Base-by-base conservation (phyloP, 2,888 invertebrate species). In the Pherbina coryleti region DNA sequence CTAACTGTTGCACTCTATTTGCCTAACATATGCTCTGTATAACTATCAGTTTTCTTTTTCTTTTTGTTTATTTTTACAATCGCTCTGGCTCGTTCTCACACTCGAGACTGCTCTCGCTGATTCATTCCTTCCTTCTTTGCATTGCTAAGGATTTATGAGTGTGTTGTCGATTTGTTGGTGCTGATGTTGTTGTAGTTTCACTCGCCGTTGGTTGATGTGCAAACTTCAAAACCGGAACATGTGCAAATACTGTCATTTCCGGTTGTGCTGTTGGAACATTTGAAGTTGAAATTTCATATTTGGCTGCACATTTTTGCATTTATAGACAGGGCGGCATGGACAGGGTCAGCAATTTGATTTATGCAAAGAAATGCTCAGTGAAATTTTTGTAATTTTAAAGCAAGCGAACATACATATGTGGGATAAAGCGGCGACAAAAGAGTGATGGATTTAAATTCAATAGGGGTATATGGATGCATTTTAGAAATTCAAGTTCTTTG, bases 1-100 rank as follows among this genome's bases (percentile, higher is more conserved):
- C 49, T 37, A 75, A 75, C 75, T 75, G 75, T 75, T 75, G 75
- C 75, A 55, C 67, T 74, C 53, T 49, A 31, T 49, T 37, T 60
- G 55, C 49, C 74, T 25, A 37, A 49, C 74, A 44, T 64, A 49
- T 19, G 49, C 34, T 51, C 0, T 25, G 19, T 25, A 17, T n/a
- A 9, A 31, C 28, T 5, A 28, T 17, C 3, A n/a, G 0, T 19
- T 34, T 14, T 17, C 64, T 71, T 19, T n/a, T 44, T 44, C 19
- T 66, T 66, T 19, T 66, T 9, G 19, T 25, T 60, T 19, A 22
- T 14, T 28, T 60, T 28, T 60, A n/a, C n/a, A n/a, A n/a, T n/a
- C 17, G 19, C 55, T 17, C 1, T 5, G 5, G 9, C 55, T 55
- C 55, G 1, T n/a, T 55, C 34, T 31, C 34, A 31, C 34, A 11